phyloP scores from a whole-genome alignment of 2,797 vertebrate species.

The Coracias cyanogaster region DNA sequence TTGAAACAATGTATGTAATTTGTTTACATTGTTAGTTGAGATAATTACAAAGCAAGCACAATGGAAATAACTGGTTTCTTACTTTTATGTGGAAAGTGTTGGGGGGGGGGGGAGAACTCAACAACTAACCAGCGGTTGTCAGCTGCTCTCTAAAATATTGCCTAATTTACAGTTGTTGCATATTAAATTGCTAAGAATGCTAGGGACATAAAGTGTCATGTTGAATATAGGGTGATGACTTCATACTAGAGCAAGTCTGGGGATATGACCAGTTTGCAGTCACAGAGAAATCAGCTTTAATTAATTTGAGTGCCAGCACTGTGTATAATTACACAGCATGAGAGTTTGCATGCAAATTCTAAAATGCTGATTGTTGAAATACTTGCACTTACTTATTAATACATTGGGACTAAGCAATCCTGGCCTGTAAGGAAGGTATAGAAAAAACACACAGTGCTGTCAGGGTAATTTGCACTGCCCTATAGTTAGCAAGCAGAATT shows the following conservation, averaged over 20 bases:
- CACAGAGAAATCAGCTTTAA: constrained; percentile 85
- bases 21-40: constrained; percentile 84
- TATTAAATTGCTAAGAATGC: constrained; percentile 78
- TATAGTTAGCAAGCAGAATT: constrained; percentile 77
- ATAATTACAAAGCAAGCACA: constrained; percentile 82
- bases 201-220: constrained; percentile 81
- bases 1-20: constrained; percentile 81
- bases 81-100: constrained; percentile 75
- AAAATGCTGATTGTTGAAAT: constrained; percentile 87
- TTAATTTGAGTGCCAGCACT: constrained; percentile 93
- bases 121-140: constrained; percentile 67
- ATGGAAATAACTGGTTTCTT: constrained; percentile 81
- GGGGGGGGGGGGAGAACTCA: constrained; percentile 62
- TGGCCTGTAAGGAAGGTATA: constrained; percentile 75
- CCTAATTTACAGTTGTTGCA: constrained; percentile 73
- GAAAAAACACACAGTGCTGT: constrained; percentile 60
- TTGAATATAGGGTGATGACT: constrained; percentile 89
- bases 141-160: constrained; percentile 76
- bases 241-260: constrained; percentile 82
- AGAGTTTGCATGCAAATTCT: constrained; percentile 84
- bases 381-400: constrained; percentile 82
- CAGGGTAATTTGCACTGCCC: constrained; percentile 72
- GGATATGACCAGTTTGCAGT: constrained; percentile 86
- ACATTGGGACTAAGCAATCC: constrained; percentile 77
- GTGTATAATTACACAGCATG: constrained; percentile 88